These are phyloP conservation scores for Bombus sibiricus DNA, from an alignment of 1,140 invertebrate species.

Conservation along the genomic window DNA sequence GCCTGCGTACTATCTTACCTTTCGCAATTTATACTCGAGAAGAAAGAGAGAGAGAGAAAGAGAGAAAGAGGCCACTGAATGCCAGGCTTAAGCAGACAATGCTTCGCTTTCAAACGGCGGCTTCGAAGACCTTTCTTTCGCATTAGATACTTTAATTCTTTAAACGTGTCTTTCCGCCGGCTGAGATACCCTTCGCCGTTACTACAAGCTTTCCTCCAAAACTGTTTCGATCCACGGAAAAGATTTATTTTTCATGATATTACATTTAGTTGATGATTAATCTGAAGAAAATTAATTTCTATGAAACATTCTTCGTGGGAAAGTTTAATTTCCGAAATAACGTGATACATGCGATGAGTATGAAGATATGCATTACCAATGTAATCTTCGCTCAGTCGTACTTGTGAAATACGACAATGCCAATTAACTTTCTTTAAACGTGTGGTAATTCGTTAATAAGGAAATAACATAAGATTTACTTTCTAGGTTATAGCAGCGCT, in stretches of 20 bases:
- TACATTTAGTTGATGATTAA: not conserved
- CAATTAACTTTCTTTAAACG: not conserved
- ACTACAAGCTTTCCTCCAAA: constrained; percentile 38
- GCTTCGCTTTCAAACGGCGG: constrained; percentile 81
- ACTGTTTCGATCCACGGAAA: constrained; percentile 13
- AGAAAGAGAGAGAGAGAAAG: constrained; percentile 53
- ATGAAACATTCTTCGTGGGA: not conserved
- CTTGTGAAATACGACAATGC: not conserved
- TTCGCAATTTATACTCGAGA: constrained; percentile 79
- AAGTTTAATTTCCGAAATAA: not conserved
- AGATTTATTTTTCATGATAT: constrained; percentile 20
- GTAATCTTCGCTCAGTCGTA: too few species aligned
- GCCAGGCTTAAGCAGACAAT: constrained; percentile 82
- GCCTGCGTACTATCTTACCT: constrained; percentile 65
- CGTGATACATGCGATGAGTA: not conserved
- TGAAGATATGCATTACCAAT: too few species aligned
- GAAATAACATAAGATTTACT: constrained; percentile 21
- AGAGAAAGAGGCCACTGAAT: constrained; percentile 76
- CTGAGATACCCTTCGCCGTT: constrained; percentile 50
- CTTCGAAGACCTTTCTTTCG: constrained; percentile 81
- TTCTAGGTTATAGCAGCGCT: constrained; percentile 25
- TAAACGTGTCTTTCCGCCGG: constrained; percentile 76
- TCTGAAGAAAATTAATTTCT: not conserved
- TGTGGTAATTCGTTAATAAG: not conserved
- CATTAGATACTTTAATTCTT: constrained; percentile 83